Conservation (phyloP, 2,113 vertebrate species). For the Oplegnathus fasciatus region DNA sequence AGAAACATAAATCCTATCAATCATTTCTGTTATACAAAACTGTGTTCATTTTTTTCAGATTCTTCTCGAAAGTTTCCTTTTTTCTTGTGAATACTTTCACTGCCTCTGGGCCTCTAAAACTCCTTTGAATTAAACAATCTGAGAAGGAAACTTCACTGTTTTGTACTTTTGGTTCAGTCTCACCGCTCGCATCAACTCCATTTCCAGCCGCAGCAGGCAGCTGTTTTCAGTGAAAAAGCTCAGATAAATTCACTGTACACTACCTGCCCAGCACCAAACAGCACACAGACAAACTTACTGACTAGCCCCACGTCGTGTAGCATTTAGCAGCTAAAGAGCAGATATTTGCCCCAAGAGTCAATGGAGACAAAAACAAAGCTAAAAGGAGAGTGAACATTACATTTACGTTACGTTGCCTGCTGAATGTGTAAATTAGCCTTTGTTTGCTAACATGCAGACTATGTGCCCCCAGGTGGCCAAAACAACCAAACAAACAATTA, state of each 20-base stretch:
- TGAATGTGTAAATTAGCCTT: neutral
- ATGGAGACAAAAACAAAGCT: neutral
- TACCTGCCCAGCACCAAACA: neutral
- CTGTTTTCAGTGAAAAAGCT: neutral
- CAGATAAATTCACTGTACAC: neutral
- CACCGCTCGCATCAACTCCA: neutral
- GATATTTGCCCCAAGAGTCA: neutral
- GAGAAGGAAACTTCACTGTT: too few species aligned
- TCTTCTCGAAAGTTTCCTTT: neutral
- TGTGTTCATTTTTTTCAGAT: neutral
- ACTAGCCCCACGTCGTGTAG: neutral
- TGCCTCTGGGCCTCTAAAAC: neutral
- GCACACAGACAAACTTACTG: neutral
- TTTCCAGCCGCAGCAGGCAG: neutral
- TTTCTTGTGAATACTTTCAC: neutral
- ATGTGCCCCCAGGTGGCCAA: neutral
- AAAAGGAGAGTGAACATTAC: neutral
- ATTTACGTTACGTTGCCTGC: neutral
- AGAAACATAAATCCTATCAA: neutral
- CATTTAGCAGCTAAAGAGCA: neutral
- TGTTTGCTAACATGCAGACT: neutral
- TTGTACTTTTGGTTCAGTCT: neutral
- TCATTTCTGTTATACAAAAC: neutral
- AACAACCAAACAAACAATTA: neutral
- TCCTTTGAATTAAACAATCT: neutral